Evolutionary conservation across 1,140 invertebrate genomes (phyloP).

Genomic region (Drosophila repleta): DNA sequence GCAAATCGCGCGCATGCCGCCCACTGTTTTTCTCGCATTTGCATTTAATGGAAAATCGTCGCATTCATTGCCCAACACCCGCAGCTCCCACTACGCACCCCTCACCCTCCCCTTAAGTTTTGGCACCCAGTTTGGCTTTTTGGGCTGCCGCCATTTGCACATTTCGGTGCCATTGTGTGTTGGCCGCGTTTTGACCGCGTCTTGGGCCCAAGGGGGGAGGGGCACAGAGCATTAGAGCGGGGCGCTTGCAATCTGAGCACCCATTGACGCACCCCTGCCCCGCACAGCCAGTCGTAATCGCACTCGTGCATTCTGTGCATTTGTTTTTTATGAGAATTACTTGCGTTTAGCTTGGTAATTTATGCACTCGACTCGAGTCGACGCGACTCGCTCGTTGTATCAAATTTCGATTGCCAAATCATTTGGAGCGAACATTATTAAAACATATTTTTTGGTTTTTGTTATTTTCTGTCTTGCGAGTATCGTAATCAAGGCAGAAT

Average conservation of each 20-base stretch:
- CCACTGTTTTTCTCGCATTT: conserved; percentile 30
- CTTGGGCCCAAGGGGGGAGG: not conserved
- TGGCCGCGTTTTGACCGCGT: conserved; percentile 39
- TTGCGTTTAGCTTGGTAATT: conserved; percentile 52
- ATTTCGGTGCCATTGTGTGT: conserved; percentile 38
- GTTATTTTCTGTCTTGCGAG: conserved; percentile 20
- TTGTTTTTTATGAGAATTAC: conserved; percentile 48
- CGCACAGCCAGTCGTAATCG: conserved; percentile 19
- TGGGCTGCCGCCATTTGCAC: conserved; percentile 22
- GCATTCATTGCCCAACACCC: conserved; percentile 19
- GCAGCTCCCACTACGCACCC: not conserved
- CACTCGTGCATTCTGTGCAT: conserved; percentile 33
- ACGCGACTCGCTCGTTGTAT: conserved; percentile 33
- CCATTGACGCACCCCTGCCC: not conserved
- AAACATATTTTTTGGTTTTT: conserved; percentile 38
- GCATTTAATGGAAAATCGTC: conserved; percentile 42
- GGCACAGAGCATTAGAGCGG: not conserved
- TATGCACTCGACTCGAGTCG: conserved; percentile 41
- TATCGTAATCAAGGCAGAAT: conserved; percentile 63
- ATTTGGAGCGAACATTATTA: conserved; percentile 56
- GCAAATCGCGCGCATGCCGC: conserved; percentile 26
- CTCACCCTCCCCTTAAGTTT: not conserved
- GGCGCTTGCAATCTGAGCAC: conserved; percentile 25
- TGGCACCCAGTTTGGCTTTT: not conserved
- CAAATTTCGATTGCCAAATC: conserved; percentile 69